A percentile compares a stretch with the other conserved stretches of the same genome.
Conservation (phyloP, 2,888 invertebrate species). For the Myopa testacea region DNA sequence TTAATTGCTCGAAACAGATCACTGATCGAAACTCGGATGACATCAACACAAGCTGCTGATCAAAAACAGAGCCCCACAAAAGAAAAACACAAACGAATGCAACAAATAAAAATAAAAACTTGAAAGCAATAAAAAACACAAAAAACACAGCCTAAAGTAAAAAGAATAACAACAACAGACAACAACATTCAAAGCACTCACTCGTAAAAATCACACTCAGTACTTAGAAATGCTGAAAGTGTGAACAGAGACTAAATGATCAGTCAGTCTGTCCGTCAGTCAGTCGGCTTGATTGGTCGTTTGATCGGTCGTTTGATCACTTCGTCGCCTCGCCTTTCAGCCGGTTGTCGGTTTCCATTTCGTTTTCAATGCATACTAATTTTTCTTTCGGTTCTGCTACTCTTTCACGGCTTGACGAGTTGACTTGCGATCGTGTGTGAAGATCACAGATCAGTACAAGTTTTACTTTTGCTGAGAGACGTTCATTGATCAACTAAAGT, state of each 20-base stretch:
- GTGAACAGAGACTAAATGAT: too few relatives aligned
- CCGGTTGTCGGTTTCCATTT: conserved; percentile 11
- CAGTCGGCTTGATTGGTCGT: too few relatives aligned
- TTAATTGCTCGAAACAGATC: too few relatives aligned
- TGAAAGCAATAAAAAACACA: too few relatives aligned
- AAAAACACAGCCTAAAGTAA: too few relatives aligned
- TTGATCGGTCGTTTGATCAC: too few relatives aligned
- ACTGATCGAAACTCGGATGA: background rate
- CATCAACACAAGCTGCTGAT: conserved; percentile 1
- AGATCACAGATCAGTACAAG: conserved; percentile 54
- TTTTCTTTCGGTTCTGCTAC: background rate
- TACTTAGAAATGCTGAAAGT: too few relatives aligned
- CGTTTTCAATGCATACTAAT: conserved; percentile 24
- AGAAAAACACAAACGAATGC: background rate
- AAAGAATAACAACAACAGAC: background rate
- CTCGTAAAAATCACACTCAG: too few relatives aligned
- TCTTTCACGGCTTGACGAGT: conserved; percentile 44
- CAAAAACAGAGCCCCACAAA: background rate
- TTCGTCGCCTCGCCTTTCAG: too few relatives aligned
- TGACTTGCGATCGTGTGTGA: conserved; percentile 53
- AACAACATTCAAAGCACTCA: background rate
- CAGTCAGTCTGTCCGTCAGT: too few relatives aligned
- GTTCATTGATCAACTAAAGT: conserved; percentile 30
- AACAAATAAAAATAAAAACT: too few relatives aligned
- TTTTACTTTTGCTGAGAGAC: conserved; percentile 55